These are phyloP conservation scores for Siniperca undulata DNA, from an alignment of 2,797 vertebrate species.

Conservation along the genomic window DNA sequence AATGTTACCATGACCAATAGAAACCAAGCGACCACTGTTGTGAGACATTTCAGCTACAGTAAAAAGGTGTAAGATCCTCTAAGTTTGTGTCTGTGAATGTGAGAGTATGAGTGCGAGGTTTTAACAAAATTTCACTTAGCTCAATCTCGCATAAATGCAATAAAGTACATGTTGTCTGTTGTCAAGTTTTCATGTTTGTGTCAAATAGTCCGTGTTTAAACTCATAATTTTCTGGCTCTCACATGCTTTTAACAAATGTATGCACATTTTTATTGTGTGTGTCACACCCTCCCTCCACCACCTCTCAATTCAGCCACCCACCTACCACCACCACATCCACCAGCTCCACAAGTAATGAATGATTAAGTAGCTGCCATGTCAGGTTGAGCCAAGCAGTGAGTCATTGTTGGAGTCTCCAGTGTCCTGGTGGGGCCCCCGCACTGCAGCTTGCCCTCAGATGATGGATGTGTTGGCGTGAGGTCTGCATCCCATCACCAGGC, in stretches of 20 bases:
- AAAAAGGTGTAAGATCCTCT: background rate
- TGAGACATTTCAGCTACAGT: background rate
- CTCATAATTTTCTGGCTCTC: background rate
- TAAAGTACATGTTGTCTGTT: background rate
- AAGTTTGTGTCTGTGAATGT: background rate
- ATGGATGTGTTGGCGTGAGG: constrained; percentile 73
- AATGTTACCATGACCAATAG: background rate
- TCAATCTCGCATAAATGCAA: background rate
- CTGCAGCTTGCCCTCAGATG: constrained; percentile 59
- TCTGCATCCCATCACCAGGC: constrained; percentile 51
- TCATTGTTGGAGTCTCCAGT: constrained; percentile 70
- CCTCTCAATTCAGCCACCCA: constrained; percentile 46
- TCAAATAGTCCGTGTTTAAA: background rate
- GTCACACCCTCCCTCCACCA: background rate
- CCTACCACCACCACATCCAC: constrained; percentile 31
- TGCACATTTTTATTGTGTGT: constrained; percentile 19
- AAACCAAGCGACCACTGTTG: background rate
- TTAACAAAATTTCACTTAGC: background rate
- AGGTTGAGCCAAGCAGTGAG: constrained; percentile 65
- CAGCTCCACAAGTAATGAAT: constrained; percentile 61
- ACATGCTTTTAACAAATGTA: constrained; percentile 12
- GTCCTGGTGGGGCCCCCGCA: constrained; percentile 53
- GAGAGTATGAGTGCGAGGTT: no score
- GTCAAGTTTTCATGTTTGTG: background rate
- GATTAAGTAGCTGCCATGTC: constrained; percentile 75